A percentile compares a stretch with the other conserved stretches of the same genome.
These are phyloP conservation scores for Tuberolachnus salignus DNA, from an alignment of 2,888 invertebrate species.

Conservation along the genomic window DNA sequence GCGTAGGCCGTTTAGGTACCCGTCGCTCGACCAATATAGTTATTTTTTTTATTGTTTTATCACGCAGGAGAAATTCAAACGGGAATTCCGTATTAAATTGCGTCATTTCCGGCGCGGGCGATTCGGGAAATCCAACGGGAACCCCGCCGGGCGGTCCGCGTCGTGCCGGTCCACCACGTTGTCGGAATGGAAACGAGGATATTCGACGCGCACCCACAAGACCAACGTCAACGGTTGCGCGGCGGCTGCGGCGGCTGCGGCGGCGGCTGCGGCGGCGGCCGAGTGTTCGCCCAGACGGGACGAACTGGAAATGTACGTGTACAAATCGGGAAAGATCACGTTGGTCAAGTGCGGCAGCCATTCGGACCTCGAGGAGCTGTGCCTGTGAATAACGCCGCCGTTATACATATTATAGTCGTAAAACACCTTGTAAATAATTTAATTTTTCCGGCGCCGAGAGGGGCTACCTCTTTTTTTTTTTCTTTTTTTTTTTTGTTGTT, in stretches of 20 bases:
- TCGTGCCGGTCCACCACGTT: slow-evolving; percentile 58
- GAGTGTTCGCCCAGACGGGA: slow-evolving; percentile 28
- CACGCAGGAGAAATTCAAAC: slow-evolving; percentile 61
- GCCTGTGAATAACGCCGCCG: slow-evolving; percentile 58
- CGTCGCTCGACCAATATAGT: not conserved
- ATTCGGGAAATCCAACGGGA: slow-evolving; percentile 59
- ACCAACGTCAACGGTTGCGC: slow-evolving; percentile 47
- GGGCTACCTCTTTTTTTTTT: no score
- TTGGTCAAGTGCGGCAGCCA: slow-evolving; percentile 58
- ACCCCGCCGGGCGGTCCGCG: slow-evolving; percentile 49
- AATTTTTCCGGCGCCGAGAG: no score
- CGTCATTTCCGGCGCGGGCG: slow-evolving; percentile 56
- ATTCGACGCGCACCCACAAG: slow-evolving; percentile 42
- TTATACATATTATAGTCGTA: no score
- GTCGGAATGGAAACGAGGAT: slow-evolving; percentile 58
- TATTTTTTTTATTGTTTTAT: no score
- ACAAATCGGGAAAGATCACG: slow-evolving; percentile 56
- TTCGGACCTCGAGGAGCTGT: slow-evolving; percentile 60
- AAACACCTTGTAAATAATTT: no score
- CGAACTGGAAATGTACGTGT: slow-evolving; percentile 58
- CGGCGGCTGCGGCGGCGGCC: not conserved
- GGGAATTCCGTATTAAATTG: slow-evolving; percentile 60
- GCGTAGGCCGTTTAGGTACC: no score
- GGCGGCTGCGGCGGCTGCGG: slow-evolving; percentile 2
- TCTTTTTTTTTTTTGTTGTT: no score